Conservation (phyloP, 2,797 vertebrate species). For the Siniperca scherzeri region DNA sequence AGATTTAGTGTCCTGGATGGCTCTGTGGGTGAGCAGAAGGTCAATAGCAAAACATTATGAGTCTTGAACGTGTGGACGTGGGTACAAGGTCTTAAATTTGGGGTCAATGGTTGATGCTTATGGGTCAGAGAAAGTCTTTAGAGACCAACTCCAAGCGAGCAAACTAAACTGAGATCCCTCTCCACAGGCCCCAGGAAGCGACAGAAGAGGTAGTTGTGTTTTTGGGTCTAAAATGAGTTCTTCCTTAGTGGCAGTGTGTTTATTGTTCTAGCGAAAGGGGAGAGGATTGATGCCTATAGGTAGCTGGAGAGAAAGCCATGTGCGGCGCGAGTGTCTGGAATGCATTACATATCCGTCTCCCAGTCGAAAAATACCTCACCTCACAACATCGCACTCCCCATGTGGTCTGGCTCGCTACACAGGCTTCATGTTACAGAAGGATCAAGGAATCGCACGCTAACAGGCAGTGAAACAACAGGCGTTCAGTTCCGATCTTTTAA, state of each 20-base stretch:
- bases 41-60: slow-evolving; percentile 37
- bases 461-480: slow-evolving; percentile 61
- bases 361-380: slow-evolving; percentile 81
- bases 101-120: slow-evolving; percentile 57
- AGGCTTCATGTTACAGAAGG: slow-evolving; percentile 79
- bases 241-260: slow-evolving; percentile 80
- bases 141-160: slow-evolving; percentile 20
- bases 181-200: slow-evolving; percentile 60
- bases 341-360: slow-evolving; percentile 83
- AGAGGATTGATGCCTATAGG: slow-evolving; percentile 87
- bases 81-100: slow-evolving; percentile 41
- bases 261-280: slow-evolving; percentile 85
- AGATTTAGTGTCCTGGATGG: slow-evolving; percentile 35
- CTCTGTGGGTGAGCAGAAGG: slow-evolving; percentile 55
- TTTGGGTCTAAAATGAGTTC: slow-evolving; percentile 72
- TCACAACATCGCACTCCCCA: slow-evolving; percentile 82
- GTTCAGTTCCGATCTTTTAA: slow-evolving; percentile 36
- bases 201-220: slow-evolving; percentile 70
- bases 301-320: slow-evolving; percentile 78
- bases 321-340: slow-evolving; percentile 83
- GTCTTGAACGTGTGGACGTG: slow-evolving; percentile 29
- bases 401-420: slow-evolving; percentile 79
- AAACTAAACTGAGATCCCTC: slow-evolving; percentile 41
- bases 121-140: slow-evolving; percentile 52
- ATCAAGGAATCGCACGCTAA: slow-evolving; percentile 82